Conservation (phyloP, 2,797 vertebrate species). For the Cryptoprocta ferox region DNA sequence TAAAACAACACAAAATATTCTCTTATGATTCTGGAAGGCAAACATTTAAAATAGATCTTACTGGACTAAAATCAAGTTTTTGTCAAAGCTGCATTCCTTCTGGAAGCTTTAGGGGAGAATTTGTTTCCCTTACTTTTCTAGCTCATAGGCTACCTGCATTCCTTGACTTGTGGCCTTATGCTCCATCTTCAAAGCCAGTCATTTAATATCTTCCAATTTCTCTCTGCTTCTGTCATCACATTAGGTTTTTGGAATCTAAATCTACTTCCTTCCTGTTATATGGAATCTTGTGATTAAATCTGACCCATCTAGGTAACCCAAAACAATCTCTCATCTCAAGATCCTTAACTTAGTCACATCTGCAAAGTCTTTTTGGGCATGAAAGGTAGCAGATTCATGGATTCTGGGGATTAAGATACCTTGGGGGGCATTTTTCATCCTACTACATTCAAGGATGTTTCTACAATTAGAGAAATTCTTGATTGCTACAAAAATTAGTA, state of each 20-base stretch:
- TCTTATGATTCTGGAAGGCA: background rate
- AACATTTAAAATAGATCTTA: background rate
- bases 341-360: background rate
- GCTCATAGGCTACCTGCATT: background rate
- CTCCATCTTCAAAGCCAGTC: background rate
- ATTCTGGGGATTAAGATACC: background rate
- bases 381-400: background rate
- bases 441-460: background rate
- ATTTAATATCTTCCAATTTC: background rate
- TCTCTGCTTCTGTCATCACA: background rate
- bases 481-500: background rate
- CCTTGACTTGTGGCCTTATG: background rate
- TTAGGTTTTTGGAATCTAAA: background rate
- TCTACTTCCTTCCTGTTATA: background rate
- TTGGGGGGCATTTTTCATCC: background rate
- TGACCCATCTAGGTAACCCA: background rate
- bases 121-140: background rate
- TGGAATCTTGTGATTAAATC: background rate
- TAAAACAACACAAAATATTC: background rate
- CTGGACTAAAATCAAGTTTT: background rate
- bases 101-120: background rate
- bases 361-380: background rate
- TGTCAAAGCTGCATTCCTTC: background rate
- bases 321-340: background rate
- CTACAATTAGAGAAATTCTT: background rate